Base-by-base conservation (phyloP, 2,888 invertebrate species). In the Eristalis pertinax region DNA sequence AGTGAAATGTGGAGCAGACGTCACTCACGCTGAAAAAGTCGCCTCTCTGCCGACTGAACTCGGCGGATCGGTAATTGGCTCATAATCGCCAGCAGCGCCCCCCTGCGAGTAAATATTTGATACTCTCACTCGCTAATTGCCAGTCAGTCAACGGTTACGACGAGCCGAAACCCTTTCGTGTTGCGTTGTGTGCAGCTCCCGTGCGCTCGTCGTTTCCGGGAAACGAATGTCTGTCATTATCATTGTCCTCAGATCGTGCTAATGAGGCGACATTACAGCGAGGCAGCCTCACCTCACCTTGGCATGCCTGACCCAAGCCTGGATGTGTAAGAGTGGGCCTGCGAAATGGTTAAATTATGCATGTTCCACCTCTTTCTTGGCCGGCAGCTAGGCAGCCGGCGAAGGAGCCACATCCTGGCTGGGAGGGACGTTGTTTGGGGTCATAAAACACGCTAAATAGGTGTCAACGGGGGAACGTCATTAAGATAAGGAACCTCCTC, bases 371-470 rank as follows among this genome's bases (percentile, higher is more conserved):
- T 87, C 69, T 79, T 76, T 26, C 62, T 73, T 50, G 32, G 62
- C 60, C 50, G 19, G 50, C 19, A 19, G n/a, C 43, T n/a, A n/a
- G 32, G 56, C 70, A 29, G 10, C 32, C 10, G 26, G 50, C 32
- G 22, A 35, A 41, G 32, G 22, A 24, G 50, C 58, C 15, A 24
- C 63, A 43, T n/a, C 32, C 13, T 15, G 41, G 3, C 63, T 15
- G 15, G 38, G 38, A 62, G 41, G n/a, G 8, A 50, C 43, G 68
- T 24, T 41, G 63, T 77, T 74, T 41, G 69, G 69, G 83, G 43
- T 70, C 78, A 87, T 76, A 80, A 84, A 84, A 76, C 72, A 78
- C 84, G 75, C 72, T 87, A 84, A 87, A 87, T 84, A 87, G 87
- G 84, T 87, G 87, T 87, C 87, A 80, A 84, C 87, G 79, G 79